Conservation (phyloP, 2,797 vertebrate genomes). For the Cyprinodon diabolis region DNA sequence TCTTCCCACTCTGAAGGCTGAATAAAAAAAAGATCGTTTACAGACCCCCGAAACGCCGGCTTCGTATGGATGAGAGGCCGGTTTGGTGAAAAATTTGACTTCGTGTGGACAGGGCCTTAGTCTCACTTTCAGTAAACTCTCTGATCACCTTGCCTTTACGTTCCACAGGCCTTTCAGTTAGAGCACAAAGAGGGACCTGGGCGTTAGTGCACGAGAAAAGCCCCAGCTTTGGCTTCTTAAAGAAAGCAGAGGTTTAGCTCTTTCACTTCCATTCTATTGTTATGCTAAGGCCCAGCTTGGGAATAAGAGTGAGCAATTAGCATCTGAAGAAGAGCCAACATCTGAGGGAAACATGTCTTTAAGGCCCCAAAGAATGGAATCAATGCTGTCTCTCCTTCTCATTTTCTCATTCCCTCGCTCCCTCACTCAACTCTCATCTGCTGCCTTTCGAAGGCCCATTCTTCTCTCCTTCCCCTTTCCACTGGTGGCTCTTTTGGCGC, state of each 20-base stretch:
- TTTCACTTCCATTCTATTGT: slow-evolving; percentile 85
- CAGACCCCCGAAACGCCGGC: no score
- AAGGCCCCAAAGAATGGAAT: slow-evolving; percentile 81
- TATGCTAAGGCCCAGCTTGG: slow-evolving; percentile 82
- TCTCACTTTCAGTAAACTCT: slow-evolving; percentile 81
- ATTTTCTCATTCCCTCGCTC: slow-evolving; percentile 78
- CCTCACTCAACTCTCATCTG: slow-evolving; percentile 76
- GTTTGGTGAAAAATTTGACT: no score
- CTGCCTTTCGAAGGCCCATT: slow-evolving; percentile 62
- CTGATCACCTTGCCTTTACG: slow-evolving; percentile 83
- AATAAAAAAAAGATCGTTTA: no score
- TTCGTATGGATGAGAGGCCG: no score
- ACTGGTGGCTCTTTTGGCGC: slow-evolving; percentile 72
- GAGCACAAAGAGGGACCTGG: slow-evolving; percentile 79
- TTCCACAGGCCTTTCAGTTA: slow-evolving; percentile 77
- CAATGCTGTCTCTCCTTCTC: slow-evolving; percentile 81
- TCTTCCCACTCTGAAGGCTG: no score
- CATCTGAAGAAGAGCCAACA: slow-evolving; percentile 87
- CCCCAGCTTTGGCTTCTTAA: slow-evolving; percentile 82
- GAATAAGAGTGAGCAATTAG: slow-evolving; percentile 84
- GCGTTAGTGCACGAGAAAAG: slow-evolving; percentile 85
- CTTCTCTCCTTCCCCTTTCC: slow-evolving; percentile 66
- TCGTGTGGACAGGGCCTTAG: slow-evolving; percentile 26
- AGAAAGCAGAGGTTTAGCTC: slow-evolving; percentile 87
- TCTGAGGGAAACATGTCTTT: slow-evolving; percentile 84